Percentiles rank a stretch among this genome's conserved stretches.
Evolutionary conservation across 2,113 vertebrate species (phyloP).

Genomic region (Heptranchias perlo): DNA sequence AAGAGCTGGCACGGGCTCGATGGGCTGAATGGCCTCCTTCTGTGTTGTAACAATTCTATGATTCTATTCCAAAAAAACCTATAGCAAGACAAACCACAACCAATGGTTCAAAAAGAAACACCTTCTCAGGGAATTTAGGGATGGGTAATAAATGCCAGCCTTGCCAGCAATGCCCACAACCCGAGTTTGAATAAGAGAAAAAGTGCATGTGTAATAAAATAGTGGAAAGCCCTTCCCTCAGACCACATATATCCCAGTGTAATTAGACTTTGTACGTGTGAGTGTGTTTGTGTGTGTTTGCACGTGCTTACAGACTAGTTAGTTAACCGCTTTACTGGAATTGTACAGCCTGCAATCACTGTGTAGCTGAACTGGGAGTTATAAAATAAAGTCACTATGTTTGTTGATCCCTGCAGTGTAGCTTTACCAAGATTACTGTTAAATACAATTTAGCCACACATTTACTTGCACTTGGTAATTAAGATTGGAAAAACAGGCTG

Average conservation of each 20-base stretch:
- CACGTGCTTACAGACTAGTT: neutral
- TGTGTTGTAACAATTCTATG: too few species aligned
- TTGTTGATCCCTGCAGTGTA: neutral
- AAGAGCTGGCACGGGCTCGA: too few species aligned
- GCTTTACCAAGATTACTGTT: neutral
- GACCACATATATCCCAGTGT: neutral
- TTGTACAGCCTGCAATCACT: neutral
- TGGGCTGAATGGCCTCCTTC: too few species aligned
- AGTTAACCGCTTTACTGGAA: neutral
- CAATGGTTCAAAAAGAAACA: neutral
- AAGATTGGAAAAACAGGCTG: neutral
- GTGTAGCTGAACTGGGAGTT: neutral
- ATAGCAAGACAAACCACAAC: too few species aligned
- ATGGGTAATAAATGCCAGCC: neutral
- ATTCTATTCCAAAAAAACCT: too few species aligned
- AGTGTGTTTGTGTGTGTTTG: neutral
- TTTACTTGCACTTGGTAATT: constrained; percentile 4
- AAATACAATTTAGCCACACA: constrained; percentile 11
- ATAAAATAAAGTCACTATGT: neutral
- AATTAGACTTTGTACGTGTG: neutral
- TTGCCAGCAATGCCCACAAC: neutral
- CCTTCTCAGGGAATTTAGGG: neutral
- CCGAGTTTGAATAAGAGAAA: neutral
- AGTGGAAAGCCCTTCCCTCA: neutral
- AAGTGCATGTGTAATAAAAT: neutral